Evolutionary conservation across 2,113 vertebrate species (phyloP).

Genomic region (Percina caprodes): DNA sequence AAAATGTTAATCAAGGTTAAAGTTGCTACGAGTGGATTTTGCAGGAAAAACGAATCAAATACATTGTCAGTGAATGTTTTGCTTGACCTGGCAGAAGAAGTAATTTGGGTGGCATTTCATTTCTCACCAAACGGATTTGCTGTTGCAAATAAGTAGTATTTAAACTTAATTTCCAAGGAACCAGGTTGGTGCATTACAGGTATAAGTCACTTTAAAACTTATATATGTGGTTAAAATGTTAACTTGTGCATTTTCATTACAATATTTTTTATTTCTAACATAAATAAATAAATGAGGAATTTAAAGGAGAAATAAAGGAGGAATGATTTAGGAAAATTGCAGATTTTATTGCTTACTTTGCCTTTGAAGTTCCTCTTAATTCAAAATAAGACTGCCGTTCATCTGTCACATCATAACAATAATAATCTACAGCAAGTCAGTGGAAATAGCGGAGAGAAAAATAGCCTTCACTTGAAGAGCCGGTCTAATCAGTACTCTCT

Average conservation of each 20-base stretch:
- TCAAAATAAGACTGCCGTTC: slow-evolving; percentile 63
- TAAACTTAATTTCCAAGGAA: background rate
- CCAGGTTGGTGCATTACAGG: background rate
- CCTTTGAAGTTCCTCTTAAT: slow-evolving; percentile 63
- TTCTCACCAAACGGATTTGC: background rate
- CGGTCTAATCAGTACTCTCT: slow-evolving; percentile 79
- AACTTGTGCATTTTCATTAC: background rate
- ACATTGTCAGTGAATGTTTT: background rate
- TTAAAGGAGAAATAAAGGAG: slow-evolving; percentile 48
- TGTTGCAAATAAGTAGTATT: background rate
- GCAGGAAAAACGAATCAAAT: background rate
- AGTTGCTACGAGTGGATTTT: background rate
- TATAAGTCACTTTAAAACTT: background rate
- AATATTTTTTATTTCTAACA: slow-evolving; percentile 1
- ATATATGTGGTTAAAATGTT: background rate
- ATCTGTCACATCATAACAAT: slow-evolving; percentile 77
- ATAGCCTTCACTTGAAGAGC: slow-evolving; percentile 71
- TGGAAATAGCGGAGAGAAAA: slow-evolving; percentile 66
- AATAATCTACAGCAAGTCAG: slow-evolving; percentile 73
- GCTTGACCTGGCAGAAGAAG: background rate
- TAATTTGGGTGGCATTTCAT: background rate
- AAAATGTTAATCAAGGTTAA: background rate
- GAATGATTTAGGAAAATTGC: slow-evolving; percentile 45
- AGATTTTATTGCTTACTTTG: slow-evolving; percentile 52
- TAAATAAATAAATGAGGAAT: slow-evolving; percentile 22